Percentiles rank a stretch among this genome's conserved stretches.
Evolutionary conservation across 2,113 vertebrate genomes (phyloP).

Genomic region (Sinocyclocheilus maitianheensis): DNA sequence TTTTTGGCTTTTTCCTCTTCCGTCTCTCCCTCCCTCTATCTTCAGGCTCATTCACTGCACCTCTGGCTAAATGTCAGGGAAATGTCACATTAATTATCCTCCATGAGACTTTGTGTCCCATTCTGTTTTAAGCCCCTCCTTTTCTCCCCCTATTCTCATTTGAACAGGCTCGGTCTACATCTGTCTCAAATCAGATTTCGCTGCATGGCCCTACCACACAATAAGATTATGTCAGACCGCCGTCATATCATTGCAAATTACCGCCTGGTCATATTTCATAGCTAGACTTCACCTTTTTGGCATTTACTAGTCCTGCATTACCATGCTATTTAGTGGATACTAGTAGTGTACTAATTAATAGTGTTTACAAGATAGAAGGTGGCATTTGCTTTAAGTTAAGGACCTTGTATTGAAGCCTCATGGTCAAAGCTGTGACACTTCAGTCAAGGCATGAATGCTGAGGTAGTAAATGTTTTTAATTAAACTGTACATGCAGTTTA

Average conservation of each 20-base stretch:
- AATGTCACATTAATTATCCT: constrained; percentile 83
- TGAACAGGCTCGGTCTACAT: constrained; percentile 61
- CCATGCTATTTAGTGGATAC: constrained; percentile 26
- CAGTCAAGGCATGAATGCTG: not conserved
- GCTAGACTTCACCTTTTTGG: constrained; percentile 22
- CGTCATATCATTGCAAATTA: constrained; percentile 50
- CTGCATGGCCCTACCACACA: constrained; percentile 61
- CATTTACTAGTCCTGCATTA: constrained; percentile 36
- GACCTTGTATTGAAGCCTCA: not conserved
- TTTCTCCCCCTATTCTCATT: constrained; percentile 36
- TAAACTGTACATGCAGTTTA: not conserved
- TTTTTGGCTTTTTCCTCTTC: constrained; percentile 34
- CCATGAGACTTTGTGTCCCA: constrained; percentile 68
- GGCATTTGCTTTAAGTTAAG: not conserved
- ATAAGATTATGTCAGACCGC: constrained; percentile 67
- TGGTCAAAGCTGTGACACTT: not conserved
- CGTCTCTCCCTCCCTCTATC: constrained; percentile 56
- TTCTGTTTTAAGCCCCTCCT: constrained; percentile 36
- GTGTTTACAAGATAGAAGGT: not conserved
- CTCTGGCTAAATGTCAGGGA: constrained; percentile 79
- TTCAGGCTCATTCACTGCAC: constrained; percentile 66
- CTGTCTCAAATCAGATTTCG: constrained; percentile 70
- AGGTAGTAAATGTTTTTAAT: not conserved
- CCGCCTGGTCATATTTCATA: constrained; percentile 46
- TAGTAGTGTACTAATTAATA: not conserved